A percentile compares a stretch with the other conserved stretches of the same genome.
Evolutionary conservation across 2,797 vertebrate genomes (phyloP).

Genomic region (Silurus aristotelis): DNA sequence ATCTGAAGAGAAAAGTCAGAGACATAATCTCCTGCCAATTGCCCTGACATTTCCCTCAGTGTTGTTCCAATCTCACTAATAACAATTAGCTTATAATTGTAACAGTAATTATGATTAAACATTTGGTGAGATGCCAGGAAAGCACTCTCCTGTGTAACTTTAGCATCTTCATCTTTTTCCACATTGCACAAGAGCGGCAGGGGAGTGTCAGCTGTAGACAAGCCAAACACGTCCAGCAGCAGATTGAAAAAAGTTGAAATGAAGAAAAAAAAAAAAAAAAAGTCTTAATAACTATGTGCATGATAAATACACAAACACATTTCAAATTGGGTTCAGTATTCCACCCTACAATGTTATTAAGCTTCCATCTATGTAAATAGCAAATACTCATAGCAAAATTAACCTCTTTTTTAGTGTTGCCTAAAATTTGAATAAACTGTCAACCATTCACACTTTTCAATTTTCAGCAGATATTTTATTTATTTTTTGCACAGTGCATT

Average conservation of each 20-base stretch:
- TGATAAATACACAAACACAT: neutral
- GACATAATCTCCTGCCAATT: constrained; percentile 62
- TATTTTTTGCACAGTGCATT: neutral
- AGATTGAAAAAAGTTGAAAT: neutral
- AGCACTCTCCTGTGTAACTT: constrained; percentile 62
- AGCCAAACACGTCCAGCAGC: neutral
- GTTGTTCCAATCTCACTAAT: constrained; percentile 69
- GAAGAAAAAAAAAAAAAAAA: neutral
- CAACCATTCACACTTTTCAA: neutral
- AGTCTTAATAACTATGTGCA: constrained; percentile 9
- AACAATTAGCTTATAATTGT: constrained; percentile 78
- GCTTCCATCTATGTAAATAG: neutral
- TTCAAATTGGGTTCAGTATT: neutral
- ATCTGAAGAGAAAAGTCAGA: neutral
- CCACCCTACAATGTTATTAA: neutral
- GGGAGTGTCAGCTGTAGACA: neutral
- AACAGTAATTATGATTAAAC: constrained; percentile 78
- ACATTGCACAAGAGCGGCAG: constrained; percentile 54
- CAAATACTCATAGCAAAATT: neutral
- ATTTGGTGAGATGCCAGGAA: constrained; percentile 66
- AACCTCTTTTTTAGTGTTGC: neutral
- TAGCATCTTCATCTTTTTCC: constrained; percentile 58
- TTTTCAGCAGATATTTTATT: neutral
- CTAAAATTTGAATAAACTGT: neutral
- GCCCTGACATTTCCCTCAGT: constrained; percentile 67